Evolutionary conservation across 2,113 vertebrate species (phyloP).

Genomic region (Psophia crepitans): DNA sequence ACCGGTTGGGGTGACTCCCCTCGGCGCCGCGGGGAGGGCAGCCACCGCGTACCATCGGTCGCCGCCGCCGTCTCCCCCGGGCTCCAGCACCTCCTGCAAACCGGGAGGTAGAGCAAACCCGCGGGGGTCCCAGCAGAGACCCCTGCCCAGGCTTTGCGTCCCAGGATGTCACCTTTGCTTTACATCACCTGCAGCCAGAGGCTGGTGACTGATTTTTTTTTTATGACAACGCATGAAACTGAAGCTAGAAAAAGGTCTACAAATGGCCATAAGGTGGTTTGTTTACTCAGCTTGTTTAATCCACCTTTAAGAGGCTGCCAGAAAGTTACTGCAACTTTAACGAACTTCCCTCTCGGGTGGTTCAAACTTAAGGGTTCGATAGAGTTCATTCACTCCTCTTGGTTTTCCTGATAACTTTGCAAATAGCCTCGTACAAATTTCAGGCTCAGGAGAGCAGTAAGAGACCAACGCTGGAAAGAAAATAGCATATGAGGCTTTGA

Average conservation of each 20-base stretch:
- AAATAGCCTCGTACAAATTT: background rate
- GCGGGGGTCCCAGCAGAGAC: background rate
- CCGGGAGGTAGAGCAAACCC: background rate
- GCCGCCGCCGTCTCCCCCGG: background rate
- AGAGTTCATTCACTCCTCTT: background rate
- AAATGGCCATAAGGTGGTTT: background rate
- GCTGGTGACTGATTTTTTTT: background rate
- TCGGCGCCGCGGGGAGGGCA: accelerated
- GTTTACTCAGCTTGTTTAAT: background rate
- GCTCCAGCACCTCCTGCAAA: background rate
- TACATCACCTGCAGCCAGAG: background rate
- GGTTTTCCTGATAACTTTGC: background rate
- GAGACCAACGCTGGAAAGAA: background rate
- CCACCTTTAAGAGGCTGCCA: background rate
- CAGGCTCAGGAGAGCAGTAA: background rate
- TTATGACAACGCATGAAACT: background rate
- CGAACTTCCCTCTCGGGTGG: background rate
- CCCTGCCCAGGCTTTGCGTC: background rate
- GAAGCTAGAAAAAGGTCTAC: background rate
- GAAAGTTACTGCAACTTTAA: slow-evolving; percentile 33
- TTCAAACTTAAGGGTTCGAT: background rate
- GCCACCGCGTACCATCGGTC: accelerated
- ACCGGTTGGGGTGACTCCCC: background rate
- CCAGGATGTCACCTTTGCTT: background rate
- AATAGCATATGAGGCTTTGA: background rate